phyloP scores from a whole-genome alignment of 1,140 invertebrate genomes.

The Drosophila seguyi region DNA sequence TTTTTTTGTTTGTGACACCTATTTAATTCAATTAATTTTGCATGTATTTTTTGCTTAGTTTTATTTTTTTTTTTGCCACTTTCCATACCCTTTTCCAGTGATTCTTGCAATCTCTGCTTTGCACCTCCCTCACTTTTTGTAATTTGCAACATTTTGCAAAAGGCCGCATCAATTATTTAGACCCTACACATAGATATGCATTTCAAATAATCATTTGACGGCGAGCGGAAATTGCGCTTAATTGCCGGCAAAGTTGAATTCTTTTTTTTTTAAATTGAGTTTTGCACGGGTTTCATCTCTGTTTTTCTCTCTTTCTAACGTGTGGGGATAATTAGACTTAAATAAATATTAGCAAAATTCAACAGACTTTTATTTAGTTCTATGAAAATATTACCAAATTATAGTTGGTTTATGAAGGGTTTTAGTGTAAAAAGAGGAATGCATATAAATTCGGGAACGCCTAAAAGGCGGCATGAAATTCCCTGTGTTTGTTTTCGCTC shows the following conservation, averaged over 20 bases:
- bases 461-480: slow-evolving; percentile 72
- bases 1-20: no score
- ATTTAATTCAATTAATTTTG: slow-evolving; percentile 33
- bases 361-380: not conserved
- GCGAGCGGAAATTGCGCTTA: slow-evolving; percentile 69
- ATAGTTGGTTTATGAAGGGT: no score
- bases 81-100: not conserved
- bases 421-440: no score
- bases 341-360: slow-evolving; percentile 50
- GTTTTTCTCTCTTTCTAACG: not conserved
- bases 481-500: slow-evolving; percentile 67
- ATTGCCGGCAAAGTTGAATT: slow-evolving; percentile 59
- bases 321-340: slow-evolving; percentile 46
- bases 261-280: slow-evolving; percentile 55
- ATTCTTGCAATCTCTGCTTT: slow-evolving; percentile 26
- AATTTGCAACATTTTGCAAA: slow-evolving; percentile 47
- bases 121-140: not conserved
- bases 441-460: slow-evolving; percentile 39
- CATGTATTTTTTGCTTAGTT: not conserved
- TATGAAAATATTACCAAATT: not conserved
- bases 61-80: not conserved
- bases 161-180: slow-evolving; percentile 20
- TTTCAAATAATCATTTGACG: slow-evolving; percentile 57
- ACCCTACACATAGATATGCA: slow-evolving; percentile 31
- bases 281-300: slow-evolving; percentile 12